phyloP scores from a whole-genome alignment of 1,140 invertebrate genomes.

The Cephus cinctus region DNA sequence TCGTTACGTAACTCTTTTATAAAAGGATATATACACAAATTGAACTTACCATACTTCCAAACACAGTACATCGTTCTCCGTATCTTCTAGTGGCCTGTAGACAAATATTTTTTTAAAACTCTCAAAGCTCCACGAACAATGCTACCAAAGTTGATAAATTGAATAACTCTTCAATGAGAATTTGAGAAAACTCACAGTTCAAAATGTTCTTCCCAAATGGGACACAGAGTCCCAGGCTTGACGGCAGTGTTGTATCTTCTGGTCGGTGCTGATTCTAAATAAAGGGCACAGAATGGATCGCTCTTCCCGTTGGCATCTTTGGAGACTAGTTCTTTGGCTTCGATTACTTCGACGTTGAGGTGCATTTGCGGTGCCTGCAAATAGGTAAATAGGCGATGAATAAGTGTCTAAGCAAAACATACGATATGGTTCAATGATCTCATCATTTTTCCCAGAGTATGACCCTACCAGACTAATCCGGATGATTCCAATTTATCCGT shows the following conservation, averaged over 20 bases:
- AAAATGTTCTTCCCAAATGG: constrained; percentile 96
- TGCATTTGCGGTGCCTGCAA: constrained; percentile 84
- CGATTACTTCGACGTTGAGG: constrained; percentile 89
- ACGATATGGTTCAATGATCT: no score
- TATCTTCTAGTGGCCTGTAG: constrained; percentile 65
- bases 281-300: constrained; percentile 91
- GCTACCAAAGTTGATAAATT: no score
- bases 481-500: no score
- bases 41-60: constrained; percentile 71
- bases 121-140: no score
- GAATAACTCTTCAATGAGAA: no score
- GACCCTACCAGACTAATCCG: no score
- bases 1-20: no score
- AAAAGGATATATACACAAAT: no score
- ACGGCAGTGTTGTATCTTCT: constrained; percentile 87
- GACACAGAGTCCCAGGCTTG: constrained; percentile 84
- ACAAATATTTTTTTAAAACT: not conserved
- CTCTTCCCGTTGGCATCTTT: constrained; percentile 96
- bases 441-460: no score
- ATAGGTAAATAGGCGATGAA: constrained; percentile 17
- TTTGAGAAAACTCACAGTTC: constrained; percentile 77
- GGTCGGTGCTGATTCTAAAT: constrained; percentile 71
- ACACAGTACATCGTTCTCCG: constrained; percentile 64
- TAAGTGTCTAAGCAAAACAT: no score
- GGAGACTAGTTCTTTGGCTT: constrained; percentile 87